These are phyloP conservation scores for Himalopsyche anomala DNA, from an alignment of 2,888 invertebrate species.

Conservation along the genomic window DNA sequence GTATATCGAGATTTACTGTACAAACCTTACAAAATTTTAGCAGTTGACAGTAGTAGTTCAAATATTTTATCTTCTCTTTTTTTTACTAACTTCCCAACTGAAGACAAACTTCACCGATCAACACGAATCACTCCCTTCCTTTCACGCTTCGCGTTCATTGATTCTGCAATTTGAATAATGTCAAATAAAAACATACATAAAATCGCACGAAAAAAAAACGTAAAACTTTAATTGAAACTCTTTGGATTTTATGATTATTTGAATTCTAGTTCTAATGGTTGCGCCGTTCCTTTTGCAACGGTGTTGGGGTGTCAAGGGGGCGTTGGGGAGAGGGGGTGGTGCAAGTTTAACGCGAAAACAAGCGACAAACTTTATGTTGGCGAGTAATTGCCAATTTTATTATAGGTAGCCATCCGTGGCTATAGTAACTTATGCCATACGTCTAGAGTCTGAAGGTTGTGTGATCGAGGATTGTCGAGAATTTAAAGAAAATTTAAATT, in stretches of 20 bases:
- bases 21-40: no score
- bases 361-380: slow-evolving; percentile 23
- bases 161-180: slow-evolving; percentile 31
- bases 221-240: slow-evolving; percentile 30
- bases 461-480: no score
- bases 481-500: no score
- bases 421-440: slow-evolving; percentile 5
- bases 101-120: background rate
- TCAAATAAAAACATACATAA: slow-evolving; percentile 24
- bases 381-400: slow-evolving; percentile 29
- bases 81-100: background rate
- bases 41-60: no score
- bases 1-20: no score
- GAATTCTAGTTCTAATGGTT: slow-evolving; percentile 16
- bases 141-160: background rate
- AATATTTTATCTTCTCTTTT: background rate
- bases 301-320: background rate
- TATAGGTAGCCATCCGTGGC: slow-evolving; percentile 9
- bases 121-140: background rate
- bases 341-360: slow-evolving; percentile 25
- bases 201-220: slow-evolving; percentile 20
- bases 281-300: background rate
- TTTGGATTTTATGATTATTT: slow-evolving; percentile 28
- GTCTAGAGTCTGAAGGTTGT: background rate
- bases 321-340: background rate